Conservation (phyloP, 1,140 invertebrate species). For the Sweltsa coloradensis region DNA sequence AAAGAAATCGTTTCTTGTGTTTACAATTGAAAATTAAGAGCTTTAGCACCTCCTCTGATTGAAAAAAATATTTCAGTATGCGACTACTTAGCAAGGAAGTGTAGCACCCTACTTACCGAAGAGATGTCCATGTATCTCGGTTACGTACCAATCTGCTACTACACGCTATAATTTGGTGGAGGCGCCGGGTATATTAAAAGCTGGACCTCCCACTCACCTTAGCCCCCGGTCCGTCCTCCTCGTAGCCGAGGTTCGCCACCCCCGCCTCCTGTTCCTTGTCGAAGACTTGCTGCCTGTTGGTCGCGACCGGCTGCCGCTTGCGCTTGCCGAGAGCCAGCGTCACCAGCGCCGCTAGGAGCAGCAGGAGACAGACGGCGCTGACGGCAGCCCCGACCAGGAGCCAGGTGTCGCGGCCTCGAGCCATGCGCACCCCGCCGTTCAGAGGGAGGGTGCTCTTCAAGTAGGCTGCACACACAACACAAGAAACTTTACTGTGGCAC, state of each 20-base stretch:
- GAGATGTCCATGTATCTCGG: no score
- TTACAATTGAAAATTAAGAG: no score
- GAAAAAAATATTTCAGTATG: no score
- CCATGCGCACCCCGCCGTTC: neutral
- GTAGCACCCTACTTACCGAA: no score
- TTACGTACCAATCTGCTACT: no score
- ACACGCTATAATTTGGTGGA: no score
- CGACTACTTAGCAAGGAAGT: no score
- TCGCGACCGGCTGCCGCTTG: constrained; percentile 5
- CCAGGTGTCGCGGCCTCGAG: constrained; percentile 42
- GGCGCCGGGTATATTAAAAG: no score
- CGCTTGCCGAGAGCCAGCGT: constrained; percentile 40
- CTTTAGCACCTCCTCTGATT: no score
- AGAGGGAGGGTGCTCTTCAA: constrained; percentile 33
- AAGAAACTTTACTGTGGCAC: no score
- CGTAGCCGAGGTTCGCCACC: neutral
- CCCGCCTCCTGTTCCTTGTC: constrained; percentile 9
- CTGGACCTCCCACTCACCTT: neutral
- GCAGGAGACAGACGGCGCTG: constrained; percentile 44
- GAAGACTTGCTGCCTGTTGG: no score
- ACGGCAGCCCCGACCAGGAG: constrained; percentile 45
- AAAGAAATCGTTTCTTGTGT: no score
- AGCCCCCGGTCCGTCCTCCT: neutral
- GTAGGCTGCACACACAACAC: constrained; percentile 20
- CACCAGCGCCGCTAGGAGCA: constrained; percentile 46